Base-by-base conservation (phyloP, 2,797 vertebrate genomes). In the Dromococcyx pavoninus region DNA sequence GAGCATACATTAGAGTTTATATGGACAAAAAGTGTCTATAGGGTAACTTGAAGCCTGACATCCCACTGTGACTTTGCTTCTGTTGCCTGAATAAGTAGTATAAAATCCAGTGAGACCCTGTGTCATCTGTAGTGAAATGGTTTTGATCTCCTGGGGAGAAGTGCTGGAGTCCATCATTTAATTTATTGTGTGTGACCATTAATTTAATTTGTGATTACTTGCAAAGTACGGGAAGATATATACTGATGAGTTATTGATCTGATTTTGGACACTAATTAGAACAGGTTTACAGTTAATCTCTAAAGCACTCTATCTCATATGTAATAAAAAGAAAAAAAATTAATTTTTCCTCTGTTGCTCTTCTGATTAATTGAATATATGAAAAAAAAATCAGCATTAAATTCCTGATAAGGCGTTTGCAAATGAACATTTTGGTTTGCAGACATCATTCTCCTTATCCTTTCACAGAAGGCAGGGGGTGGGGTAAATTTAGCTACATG, bases 191-290 rank as follows among this genome's bases (percentile, higher is more conserved):
- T 13, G 32, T 82, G 64, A 54, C 56, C 69, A 89, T 94, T 97
- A 95, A 97, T 97, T 97, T 97, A 79, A 89, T 86, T 94, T 93
- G 89, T 61, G 93, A 91, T 76, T 94, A 91, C 73, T 82, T 88
- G 88, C 57, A 86, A 97, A 92, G 66, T 81, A 33, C 62, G 91
- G 88, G 88, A 95, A 91, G 84, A 97, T 90, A 69, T 33, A 96
- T 70, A 71, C 64, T 77, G 79, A 94, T 95, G 60, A 98, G 94
- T 97, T 97, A 97, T 96, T 97, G 97, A 97, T 98, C 97, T 94
- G 43, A 35, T 93, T 94, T 97, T 75, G 94, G 83, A 43, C 81
- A 91, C 79, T 97, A 94, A 97, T 94, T 92, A 95, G 78, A 97
- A 71, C n/a, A 93, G 60, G 80, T 94, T 96, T 96, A 44, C 54